Conservation (phyloP, 2,888 invertebrate genomes). For the Balanococcus diminutus region DNA sequence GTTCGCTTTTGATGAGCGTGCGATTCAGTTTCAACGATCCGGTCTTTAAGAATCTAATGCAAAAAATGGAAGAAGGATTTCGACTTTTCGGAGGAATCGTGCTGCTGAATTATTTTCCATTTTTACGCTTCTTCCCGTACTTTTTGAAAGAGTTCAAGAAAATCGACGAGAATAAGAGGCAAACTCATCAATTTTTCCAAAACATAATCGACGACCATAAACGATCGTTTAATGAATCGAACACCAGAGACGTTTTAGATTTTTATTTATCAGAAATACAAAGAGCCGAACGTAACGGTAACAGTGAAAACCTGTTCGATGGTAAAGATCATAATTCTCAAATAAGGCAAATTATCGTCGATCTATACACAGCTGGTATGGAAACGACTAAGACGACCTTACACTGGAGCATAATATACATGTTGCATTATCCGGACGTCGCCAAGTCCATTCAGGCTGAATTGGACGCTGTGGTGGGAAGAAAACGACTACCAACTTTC, state of each 20-base stretch:
- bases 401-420: conserved; percentile 85
- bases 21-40: conserved; percentile 79
- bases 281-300: conserved; percentile 78
- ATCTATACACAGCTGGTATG: conserved; percentile 90
- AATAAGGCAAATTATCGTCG: conserved; percentile 88
- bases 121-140: conserved; percentile 71
- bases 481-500: conserved; percentile 77
- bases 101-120: conserved; percentile 82
- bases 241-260: conserved; percentile 83
- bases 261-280: conserved; percentile 84
- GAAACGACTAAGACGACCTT: conserved; percentile 90
- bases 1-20: conserved; percentile 87
- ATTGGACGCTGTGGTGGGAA: conserved; percentile 79
- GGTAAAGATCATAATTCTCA: conserved; percentile 88
- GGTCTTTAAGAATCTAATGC: conserved; percentile 79
- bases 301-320: conserved; percentile 76
- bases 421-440: conserved; percentile 83
- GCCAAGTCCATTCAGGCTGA: conserved; percentile 85
- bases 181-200: conserved; percentile 85
- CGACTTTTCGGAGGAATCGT: conserved; percentile 81
- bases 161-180: conserved; percentile 74
- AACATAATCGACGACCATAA: conserved; percentile 83
- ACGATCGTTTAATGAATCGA: conserved; percentile 73
- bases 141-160: conserved; percentile 65
- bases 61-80: conserved; percentile 91